These are phyloP conservation scores for Chamaetylas fuelleborni DNA, from an alignment of 2,113 vertebrate genomes.

Conservation along the genomic window DNA sequence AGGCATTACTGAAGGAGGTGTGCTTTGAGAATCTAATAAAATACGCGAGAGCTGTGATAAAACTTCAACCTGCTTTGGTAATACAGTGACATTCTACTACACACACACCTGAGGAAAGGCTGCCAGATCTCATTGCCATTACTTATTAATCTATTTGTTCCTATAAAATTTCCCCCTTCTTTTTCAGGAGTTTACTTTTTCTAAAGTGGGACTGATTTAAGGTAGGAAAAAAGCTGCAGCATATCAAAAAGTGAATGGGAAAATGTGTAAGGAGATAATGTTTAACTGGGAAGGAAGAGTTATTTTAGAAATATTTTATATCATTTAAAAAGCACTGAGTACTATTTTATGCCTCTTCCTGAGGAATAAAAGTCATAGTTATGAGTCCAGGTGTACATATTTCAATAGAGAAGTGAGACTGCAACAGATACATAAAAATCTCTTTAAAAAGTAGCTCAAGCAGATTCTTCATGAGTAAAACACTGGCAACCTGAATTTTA, in stretches of 20 bases:
- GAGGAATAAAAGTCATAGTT: constrained; percentile 22
- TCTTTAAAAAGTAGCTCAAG: neutral
- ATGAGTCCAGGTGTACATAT: neutral
- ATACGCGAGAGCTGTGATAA: neutral
- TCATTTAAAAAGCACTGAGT: constrained; percentile 35
- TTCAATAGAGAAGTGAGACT: constrained; percentile 24
- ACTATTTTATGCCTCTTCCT: constrained; percentile 43
- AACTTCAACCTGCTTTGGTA: constrained; percentile 24
- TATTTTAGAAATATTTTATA: constrained; percentile 44
- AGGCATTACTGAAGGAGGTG: neutral
- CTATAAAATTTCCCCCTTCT: neutral
- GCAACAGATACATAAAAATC: constrained; percentile 3
- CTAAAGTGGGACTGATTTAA: constrained; percentile 23
- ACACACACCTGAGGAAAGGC: constrained; percentile 2
- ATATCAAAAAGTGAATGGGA: neutral
- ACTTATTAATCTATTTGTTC: constrained; percentile 49
- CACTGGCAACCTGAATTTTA: neutral
- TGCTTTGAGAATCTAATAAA: neutral
- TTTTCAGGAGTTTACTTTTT: constrained; percentile 27
- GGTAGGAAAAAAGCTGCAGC: neutral
- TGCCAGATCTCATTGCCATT: neutral
- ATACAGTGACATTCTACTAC: neutral
- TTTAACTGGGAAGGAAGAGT: constrained; percentile 8
- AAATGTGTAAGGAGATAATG: neutral
- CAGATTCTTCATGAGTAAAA: neutral